Evolutionary conservation across 53 echinoderm and acorn worm genomes (phyloP).

Genomic region (Mesocentrotus franciscanus): DNA sequence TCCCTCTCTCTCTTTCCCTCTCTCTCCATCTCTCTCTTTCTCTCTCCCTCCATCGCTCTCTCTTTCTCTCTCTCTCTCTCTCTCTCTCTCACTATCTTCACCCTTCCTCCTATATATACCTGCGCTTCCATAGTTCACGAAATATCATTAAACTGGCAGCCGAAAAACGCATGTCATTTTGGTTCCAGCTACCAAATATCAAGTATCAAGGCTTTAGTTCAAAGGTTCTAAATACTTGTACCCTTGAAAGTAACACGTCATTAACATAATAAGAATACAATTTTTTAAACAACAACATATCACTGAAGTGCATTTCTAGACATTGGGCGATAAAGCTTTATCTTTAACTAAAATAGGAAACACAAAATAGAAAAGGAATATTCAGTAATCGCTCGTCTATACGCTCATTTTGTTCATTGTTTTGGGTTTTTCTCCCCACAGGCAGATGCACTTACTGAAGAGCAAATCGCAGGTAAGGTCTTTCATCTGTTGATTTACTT

Average conservation of each 20-base stretch:
- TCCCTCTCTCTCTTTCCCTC: no score
- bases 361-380: not conserved
- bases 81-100: no score
- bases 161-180: no score
- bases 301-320: not conserved
- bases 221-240: not conserved
- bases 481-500: not conserved
- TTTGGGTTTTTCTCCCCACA: not conserved
- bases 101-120: no score
- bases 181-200: not conserved
- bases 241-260: not conserved
- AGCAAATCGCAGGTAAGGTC: not conserved
- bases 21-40: no score
- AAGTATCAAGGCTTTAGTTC: not conserved
- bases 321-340: not conserved
- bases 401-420: not conserved
- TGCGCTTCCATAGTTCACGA: no score
- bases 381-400: not conserved
- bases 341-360: not conserved
- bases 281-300: not conserved
- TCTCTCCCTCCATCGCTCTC: no score
- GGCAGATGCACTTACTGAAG: slow-evolving; percentile 31
- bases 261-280: not conserved
- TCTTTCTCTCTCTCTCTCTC: no score
- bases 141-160: no score